phyloP scores from a whole-genome alignment of 2,888 invertebrate genomes.

The Heliconius aoede region DNA sequence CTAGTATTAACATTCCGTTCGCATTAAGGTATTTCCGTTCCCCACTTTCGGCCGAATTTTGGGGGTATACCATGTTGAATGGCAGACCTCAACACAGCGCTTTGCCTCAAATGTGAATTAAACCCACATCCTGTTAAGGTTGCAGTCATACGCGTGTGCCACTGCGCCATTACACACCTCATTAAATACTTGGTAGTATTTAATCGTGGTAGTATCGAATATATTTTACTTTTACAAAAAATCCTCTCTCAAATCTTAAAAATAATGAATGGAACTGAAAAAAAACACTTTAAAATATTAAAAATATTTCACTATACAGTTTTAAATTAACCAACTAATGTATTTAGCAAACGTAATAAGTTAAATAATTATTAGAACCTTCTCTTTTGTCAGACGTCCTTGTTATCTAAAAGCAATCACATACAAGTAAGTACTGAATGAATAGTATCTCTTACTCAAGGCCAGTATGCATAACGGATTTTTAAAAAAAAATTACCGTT shows the following conservation, averaged over 20 bases:
- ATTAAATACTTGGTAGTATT: too few species aligned
- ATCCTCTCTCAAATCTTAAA: too few species aligned
- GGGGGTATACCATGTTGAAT: too few species aligned
- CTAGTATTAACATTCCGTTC: too few species aligned
- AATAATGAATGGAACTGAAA: too few species aligned
- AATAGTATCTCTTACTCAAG: constrained; percentile 39
- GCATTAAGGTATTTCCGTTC: too few species aligned
- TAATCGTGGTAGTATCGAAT: neutral
- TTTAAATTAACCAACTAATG: constrained; percentile 41
- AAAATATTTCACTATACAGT: neutral
- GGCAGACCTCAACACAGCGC: too few species aligned
- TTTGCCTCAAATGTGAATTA: too few species aligned
- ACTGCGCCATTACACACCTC: too few species aligned
- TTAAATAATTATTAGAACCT: constrained; percentile 63
- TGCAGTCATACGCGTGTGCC: neutral
- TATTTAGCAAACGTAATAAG: constrained; percentile 62
- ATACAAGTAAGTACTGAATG: constrained; percentile 20
- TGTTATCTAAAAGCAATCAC: constrained; percentile 58
- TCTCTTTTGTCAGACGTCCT: constrained; percentile 63
- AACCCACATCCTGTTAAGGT: neutral
- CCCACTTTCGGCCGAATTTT: too few species aligned
- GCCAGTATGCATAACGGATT: constrained; percentile 44
- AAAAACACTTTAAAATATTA: neutral
- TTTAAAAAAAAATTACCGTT: constrained; percentile 43
- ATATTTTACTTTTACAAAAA: too few species aligned